phyloP scores from a whole-genome alignment of 2,888 invertebrate genomes.

The Biston stratarius region DNA sequence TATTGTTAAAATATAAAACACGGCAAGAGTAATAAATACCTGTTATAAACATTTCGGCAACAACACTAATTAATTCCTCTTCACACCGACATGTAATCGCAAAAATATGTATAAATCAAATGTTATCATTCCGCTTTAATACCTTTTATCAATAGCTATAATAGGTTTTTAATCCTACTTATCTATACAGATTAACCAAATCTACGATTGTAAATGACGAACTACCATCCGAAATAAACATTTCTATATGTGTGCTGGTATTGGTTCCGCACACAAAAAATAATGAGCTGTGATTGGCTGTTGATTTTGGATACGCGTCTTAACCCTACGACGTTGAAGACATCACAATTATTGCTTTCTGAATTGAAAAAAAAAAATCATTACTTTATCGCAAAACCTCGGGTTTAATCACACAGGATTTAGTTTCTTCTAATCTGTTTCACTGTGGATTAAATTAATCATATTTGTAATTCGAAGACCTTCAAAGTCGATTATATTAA shows the following conservation, averaged over 20 bases:
- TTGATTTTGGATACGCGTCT: slow-evolving; percentile 1
- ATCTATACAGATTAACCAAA: slow-evolving; percentile 72
- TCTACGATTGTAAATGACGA: slow-evolving; percentile 68
- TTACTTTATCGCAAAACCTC: slow-evolving; percentile 67
- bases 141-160: slow-evolving; percentile 72
- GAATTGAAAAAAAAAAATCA: slow-evolving; percentile 43
- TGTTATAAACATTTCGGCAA: slow-evolving; percentile 31
- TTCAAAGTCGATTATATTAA: slow-evolving; percentile 48
- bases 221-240: slow-evolving; percentile 44
- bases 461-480: slow-evolving; percentile 74
- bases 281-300: slow-evolving; percentile 41
- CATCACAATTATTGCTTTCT: slow-evolving; percentile 24
- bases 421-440: slow-evolving; percentile 62
- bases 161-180: slow-evolving; percentile 72
- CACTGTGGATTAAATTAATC: slow-evolving; percentile 71
- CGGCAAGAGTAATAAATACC: slow-evolving; percentile 18
- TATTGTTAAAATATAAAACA: slow-evolving; percentile 2
- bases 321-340: slow-evolving; percentile 10
- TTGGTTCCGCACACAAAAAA: slow-evolving; percentile 37
- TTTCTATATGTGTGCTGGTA: slow-evolving; percentile 33
- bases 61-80: slow-evolving; percentile 10
- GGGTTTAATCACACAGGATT: slow-evolving; percentile 70
- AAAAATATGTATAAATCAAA: slow-evolving; percentile 79
- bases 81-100: slow-evolving; percentile 31
- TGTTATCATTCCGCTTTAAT: slow-evolving; percentile 81